phyloP scores from a whole-genome alignment of 1,140 invertebrate genomes.

The Onthophagus taurus region DNA sequence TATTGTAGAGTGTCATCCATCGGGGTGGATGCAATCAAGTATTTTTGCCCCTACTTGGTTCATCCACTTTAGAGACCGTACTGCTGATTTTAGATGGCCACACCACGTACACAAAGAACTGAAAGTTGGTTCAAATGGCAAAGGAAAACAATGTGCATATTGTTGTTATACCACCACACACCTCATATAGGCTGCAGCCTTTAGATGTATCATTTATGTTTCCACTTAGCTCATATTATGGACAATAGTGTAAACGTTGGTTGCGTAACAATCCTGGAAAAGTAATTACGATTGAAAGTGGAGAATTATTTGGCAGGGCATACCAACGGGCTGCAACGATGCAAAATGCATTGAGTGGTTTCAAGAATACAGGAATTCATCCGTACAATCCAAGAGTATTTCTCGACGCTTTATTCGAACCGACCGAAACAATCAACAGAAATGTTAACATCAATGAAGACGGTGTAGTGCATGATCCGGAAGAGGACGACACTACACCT shows the following conservation, averaged over 20 bases:
- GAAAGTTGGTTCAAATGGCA: conserved; percentile 26
- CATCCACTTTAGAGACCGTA: conserved; percentile 18
- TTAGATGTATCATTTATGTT: conserved; percentile 32
- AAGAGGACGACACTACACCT: no score
- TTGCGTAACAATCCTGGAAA: conserved; percentile 17
- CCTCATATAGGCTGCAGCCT: no score
- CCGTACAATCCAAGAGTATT: conserved; percentile 36
- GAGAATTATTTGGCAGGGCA: conserved; percentile 30
- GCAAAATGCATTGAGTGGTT: conserved; percentile 34
- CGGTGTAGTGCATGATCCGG: no score
- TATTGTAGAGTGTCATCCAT: conserved; percentile 20
- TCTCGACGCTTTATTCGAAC: conserved; percentile 31
- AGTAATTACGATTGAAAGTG: conserved; percentile 25
- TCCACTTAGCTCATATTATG: conserved; percentile 21
- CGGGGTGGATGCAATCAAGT: conserved; percentile 25
- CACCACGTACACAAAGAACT: conserved; percentile 24
- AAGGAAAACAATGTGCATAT: no score
- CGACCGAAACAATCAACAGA: conserved; percentile 25
- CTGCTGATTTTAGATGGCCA: conserved; percentile 14
- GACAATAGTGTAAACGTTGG: conserved; percentile 16
- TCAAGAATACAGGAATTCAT: conserved; percentile 34
- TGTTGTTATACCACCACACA: no score
- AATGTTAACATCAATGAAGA: no score
- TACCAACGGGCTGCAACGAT: conserved; percentile 33
- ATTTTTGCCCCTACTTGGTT: conserved; percentile 26